Conservation (phyloP, 2,797 vertebrate species). For the Columba guinea region DNA sequence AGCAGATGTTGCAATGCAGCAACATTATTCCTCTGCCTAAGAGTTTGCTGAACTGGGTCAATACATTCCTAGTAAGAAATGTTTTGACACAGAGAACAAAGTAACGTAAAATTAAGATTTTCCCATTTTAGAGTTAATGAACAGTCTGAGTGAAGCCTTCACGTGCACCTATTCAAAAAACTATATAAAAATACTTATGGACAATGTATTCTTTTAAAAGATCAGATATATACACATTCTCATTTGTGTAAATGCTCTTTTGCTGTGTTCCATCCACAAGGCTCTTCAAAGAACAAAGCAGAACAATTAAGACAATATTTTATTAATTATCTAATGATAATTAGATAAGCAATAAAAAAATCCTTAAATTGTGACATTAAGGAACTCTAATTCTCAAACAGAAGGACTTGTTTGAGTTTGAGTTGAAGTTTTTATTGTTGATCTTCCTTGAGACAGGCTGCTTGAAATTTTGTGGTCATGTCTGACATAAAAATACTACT, state of each 20-base stretch:
- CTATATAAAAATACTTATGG: not conserved
- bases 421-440: not conserved
- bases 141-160: not conserved
- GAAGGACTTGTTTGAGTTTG: not conserved
- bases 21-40: not conserved
- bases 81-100: slow-evolving; percentile 4
- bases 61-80: not conserved
- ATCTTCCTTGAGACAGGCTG: not conserved
- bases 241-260: not conserved
- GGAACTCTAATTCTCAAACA: not conserved
- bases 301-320: not conserved
- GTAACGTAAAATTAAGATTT: slow-evolving; percentile 22
- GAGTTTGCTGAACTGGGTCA: not conserved
- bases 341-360: not conserved
- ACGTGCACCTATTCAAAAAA: not conserved
- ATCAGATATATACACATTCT: not conserved
- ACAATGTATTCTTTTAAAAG: not conserved
- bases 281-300: not conserved
- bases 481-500: not conserved
- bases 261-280: not conserved
- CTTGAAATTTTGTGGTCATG: not conserved
- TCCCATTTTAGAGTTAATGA: slow-evolving; percentile 15
- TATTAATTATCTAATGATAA: not conserved
- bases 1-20: not conserved
- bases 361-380: not conserved